Conservation (phyloP, 2,797 vertebrate species). For the Basileuterus tristriatus region DNA sequence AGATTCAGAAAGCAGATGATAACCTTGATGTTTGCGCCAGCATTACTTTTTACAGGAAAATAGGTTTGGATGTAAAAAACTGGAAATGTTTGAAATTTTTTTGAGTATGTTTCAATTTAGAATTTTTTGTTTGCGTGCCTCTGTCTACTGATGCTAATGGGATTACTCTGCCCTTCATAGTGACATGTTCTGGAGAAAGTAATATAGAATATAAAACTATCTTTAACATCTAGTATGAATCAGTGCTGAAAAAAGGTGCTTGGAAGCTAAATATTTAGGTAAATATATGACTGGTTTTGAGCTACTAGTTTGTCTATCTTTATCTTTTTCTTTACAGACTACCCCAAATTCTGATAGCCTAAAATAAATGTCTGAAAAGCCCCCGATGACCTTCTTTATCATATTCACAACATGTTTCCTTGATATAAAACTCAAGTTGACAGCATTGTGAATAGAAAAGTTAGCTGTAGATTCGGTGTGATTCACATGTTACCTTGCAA, state of each 20-base stretch:
- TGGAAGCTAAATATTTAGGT: neutral
- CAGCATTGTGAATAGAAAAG: conserved; percentile 18
- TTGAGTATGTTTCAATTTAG: neutral
- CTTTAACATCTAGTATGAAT: neutral
- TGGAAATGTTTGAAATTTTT: neutral
- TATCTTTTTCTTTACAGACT: neutral
- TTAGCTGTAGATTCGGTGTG: neutral
- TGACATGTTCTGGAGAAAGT: neutral
- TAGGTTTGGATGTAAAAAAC: neutral
- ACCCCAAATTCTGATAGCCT: neutral
- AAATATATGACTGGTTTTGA: neutral
- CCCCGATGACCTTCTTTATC: neutral
- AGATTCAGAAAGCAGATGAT: neutral
- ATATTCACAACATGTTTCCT: conserved; percentile 3
- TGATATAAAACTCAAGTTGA: conserved; percentile 20
- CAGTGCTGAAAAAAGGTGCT: neutral
- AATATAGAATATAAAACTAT: neutral
- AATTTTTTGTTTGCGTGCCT: neutral
- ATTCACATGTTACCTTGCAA: conserved; percentile 39
- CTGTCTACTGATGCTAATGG: neutral
- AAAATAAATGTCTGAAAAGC: conserved; percentile 35
- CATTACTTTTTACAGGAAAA: neutral
- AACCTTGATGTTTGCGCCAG: neutral
- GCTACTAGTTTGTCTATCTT: neutral
- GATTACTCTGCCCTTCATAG: neutral